phyloP scores from a whole-genome alignment of 1,140 invertebrate genomes.

The Zaprionus lachaisei region DNA sequence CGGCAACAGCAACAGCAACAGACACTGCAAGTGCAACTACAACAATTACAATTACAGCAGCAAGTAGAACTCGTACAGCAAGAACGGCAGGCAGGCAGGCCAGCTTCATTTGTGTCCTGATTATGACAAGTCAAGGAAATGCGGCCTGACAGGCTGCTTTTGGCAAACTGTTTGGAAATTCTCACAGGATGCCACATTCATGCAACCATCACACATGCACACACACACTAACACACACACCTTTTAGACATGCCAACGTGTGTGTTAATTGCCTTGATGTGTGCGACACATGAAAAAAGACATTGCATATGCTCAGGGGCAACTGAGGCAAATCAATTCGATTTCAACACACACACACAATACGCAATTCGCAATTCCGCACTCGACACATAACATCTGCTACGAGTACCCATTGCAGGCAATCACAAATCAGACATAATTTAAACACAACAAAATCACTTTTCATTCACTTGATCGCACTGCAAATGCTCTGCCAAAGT shows the following conservation, averaged over 20 bases:
- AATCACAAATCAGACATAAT: constrained; percentile 52
- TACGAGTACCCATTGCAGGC: constrained; percentile 27
- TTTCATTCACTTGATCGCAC: neutral
- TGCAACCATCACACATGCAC: constrained; percentile 17
- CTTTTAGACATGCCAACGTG: constrained; percentile 23
- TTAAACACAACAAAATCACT: constrained; percentile 38
- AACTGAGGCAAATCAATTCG: constrained; percentile 58
- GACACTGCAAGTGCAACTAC: neutral
- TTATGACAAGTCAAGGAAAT: constrained; percentile 82
- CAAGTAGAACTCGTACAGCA: constrained; percentile 36
- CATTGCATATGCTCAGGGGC: constrained; percentile 47
- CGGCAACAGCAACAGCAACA: constrained; percentile 35
- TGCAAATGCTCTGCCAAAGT: neutral
- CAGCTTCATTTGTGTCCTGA: constrained; percentile 72
- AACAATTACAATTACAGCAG: constrained; percentile 46
- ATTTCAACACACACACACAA: constrained; percentile 44
- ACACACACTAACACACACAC: constrained; percentile 24
- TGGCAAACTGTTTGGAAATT: constrained; percentile 45
- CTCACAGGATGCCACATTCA: constrained; percentile 61
- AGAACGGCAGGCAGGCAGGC: constrained; percentile 10
- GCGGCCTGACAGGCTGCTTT: constrained; percentile 42
- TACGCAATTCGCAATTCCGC: neutral
- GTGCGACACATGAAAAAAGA: constrained; percentile 47
- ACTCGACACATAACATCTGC: neutral
- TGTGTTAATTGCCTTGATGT: constrained; percentile 69